phyloP scores from a whole-genome alignment of 2,888 invertebrate genomes.

The Synanthedon myopaeformis region DNA sequence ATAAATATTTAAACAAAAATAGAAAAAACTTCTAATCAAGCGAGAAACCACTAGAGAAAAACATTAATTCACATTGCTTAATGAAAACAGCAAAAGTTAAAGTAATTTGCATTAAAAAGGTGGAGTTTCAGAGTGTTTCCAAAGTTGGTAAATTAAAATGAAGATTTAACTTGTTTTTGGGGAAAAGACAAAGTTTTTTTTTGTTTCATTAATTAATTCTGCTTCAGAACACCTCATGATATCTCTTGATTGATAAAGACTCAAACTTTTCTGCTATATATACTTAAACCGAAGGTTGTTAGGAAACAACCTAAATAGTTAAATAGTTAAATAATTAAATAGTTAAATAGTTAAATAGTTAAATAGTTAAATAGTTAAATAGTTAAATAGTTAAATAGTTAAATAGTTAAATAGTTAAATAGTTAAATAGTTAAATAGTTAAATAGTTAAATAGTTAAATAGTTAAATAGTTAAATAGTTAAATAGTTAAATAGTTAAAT shows the following conservation, averaged over 20 bases:
- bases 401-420: too few species aligned
- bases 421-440: too few species aligned
- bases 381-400: too few species aligned
- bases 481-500: too few species aligned
- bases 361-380: too few species aligned
- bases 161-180: conserved; percentile 43
- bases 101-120: conserved; percentile 48
- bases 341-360: too few species aligned
- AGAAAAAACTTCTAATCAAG: conserved; percentile 19
- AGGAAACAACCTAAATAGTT: too few species aligned
- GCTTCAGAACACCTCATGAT: not conserved
- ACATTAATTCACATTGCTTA: conserved; percentile 37
- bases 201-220: conserved; percentile 1
- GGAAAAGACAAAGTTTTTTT: conserved; percentile 22
- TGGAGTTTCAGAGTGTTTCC: conserved; percentile 16
- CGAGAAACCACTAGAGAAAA: conserved; percentile 19
- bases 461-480: too few species aligned
- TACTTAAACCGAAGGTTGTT: too few species aligned
- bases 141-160: conserved; percentile 49
- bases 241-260: not conserved
- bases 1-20: not conserved
- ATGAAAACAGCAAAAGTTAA: conserved; percentile 43
- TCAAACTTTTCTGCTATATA: not conserved
- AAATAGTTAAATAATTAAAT: too few species aligned
- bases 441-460: too few species aligned